These are phyloP conservation scores for Seira ritae DNA, from an alignment of 2,888 invertebrate species.

Conservation along the genomic window DNA sequence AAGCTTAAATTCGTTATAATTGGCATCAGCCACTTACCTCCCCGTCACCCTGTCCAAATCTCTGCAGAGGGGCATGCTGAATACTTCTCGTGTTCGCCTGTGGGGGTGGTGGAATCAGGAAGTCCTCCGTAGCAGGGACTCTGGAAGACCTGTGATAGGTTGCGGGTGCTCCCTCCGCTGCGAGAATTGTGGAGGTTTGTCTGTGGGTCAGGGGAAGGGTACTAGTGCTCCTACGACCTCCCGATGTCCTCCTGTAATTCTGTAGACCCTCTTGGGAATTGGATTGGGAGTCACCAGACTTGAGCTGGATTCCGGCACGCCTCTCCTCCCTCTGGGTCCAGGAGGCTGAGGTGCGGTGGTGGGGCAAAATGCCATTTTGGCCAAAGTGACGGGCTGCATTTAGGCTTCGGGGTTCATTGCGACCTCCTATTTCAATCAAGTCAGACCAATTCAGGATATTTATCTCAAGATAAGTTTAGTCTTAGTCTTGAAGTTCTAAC, in stretches of 20 bases:
- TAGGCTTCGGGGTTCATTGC: conserved; percentile 72
- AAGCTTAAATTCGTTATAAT: no score
- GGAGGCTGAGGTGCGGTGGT: conserved; percentile 72
- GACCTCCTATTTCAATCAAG: conserved; percentile 67
- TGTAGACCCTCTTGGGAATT: conserved; percentile 57
- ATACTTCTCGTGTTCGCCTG: conserved; percentile 57
- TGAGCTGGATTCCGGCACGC: conserved; percentile 63
- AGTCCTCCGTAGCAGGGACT: conserved; percentile 70
- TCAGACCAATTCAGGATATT: no score
- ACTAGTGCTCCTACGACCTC: conserved; percentile 12
- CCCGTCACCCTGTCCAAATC: conserved; percentile 70
- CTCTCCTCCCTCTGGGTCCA: conserved; percentile 66
- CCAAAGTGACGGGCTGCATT: conserved; percentile 52
- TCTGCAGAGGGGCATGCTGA: conserved; percentile 70
- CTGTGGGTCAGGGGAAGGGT: conserved; percentile 18
- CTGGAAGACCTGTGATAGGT: conserved; percentile 68
- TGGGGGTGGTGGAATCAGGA: conserved; percentile 49
- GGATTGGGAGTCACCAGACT: conserved; percentile 68
- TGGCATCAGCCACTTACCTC: conserved; percentile 69
- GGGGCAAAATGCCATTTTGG: conserved; percentile 65
- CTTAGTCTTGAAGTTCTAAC: conserved; percentile 37
- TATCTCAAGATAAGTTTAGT: no score
- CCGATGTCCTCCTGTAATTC: conserved; percentile 58
- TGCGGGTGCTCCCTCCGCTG: conserved; percentile 36
- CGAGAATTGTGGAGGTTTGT: background rate